Base-by-base conservation (phyloP, 2,113 vertebrate genomes). In the Callaeas wilsoni region DNA sequence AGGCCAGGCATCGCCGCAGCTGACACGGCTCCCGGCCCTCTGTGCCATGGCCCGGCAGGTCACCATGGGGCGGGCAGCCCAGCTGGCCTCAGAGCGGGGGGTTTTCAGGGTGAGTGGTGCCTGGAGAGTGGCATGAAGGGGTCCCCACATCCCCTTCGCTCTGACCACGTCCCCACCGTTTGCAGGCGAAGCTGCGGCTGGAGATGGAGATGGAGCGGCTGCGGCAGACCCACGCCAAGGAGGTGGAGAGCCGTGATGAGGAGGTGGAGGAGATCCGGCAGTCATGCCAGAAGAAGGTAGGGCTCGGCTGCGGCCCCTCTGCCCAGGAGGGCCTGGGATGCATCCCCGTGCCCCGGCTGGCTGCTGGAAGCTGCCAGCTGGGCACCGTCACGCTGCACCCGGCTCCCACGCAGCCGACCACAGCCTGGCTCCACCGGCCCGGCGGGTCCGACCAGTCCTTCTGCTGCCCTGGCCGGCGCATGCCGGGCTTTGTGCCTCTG, bases 131-230 rank as follows among this genome's bases (percentile, higher is more conserved):
- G 29, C 1, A 1, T 10, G 23, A 10, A 22, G 49, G 49, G 5
- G 5, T 39, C 39, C 27, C 12, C 39, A 1, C 2, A 0, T 84
- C 49, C 64, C 47, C n/a, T 68, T 59, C 0, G 3, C 63, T 49
- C 78, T 89, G 63, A 82, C 64, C 30, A 9, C 16, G 1, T 65
- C 37, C 55, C 64, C n/a, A 19, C 42, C 10, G 0, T 84, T 92
- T 65, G 13, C 87, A 99, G 99, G 99, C 99, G 37, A 99, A 99
- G 93, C 98, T 99, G 57, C 99, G 99, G 63, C 97, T 99, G 55
- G 99, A 99, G 97, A 99, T 99, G 99, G 99, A 99, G 98, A 99
- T 98, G 98, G 99, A 99, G 96, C 95, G 99, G 30, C 97, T 99
- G 68, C 98, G 99, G 62, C 99, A 99, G 94, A 99, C 98, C 14